Evolutionary conservation across 2,113 vertebrate genomes (phyloP).

Genomic region (Nesospiza acunhae): DNA sequence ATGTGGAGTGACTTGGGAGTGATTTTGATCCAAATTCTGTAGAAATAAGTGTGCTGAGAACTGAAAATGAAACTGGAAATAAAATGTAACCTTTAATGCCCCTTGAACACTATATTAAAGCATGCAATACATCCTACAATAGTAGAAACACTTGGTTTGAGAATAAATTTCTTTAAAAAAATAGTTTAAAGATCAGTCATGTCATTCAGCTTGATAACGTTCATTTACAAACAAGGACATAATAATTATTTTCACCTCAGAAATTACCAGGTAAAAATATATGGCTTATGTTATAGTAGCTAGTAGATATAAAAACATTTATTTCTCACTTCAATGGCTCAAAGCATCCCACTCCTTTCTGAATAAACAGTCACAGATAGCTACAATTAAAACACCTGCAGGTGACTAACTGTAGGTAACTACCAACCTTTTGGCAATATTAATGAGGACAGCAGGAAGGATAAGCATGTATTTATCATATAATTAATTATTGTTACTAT

Average conservation of each 20-base stretch:
- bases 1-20: neutral
- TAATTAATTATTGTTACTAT: neutral
- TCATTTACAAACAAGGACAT: neutral
- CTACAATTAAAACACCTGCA: neutral
- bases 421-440: neutral
- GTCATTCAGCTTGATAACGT: neutral
- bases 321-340: neutral
- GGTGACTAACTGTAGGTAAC: neutral
- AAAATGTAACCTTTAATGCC: neutral
- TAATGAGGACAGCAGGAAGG: neutral
- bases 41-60: slow-evolving; percentile 3
- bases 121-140: neutral
- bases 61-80: neutral
- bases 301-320: neutral
- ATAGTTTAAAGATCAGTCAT: neutral
- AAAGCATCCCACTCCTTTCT: neutral
- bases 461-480: neutral
- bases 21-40: neutral
- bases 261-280: neutral
- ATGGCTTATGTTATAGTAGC: neutral
- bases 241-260: neutral
- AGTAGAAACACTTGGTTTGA: neutral
- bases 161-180: neutral
- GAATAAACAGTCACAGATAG: neutral
- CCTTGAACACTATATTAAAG: neutral